Base-by-base conservation (phyloP, 2,113 vertebrate genomes). In the Stegostoma tigrinum region DNA sequence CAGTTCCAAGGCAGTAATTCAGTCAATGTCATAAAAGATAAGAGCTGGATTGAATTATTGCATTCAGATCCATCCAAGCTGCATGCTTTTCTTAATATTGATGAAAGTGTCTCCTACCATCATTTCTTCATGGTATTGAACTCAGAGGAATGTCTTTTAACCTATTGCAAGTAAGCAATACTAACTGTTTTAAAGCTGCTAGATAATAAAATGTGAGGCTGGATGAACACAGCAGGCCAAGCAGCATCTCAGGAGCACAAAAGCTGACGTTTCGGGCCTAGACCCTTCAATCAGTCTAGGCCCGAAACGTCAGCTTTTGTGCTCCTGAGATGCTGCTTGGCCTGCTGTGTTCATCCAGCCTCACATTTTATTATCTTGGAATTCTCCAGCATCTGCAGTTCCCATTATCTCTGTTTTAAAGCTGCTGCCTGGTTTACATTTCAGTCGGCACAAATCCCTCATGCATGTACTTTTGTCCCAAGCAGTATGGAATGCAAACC, bases 1-100 rank as follows among this genome's bases (percentile, higher is more conserved):
- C 55, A 93, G 61, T 93, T 93, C 61, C 19, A 45, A 64, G n/a
- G 6, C 61, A 93, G 89, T 66, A 93, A 93, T 93, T 66, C 89
- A 93, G 89, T 66, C 89, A 66, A 34, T 66, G 89, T 38, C 61
- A 66, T 91, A 93, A 91, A 42, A 34, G 34, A 67, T 38, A 17
- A 38, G 19, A 66, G 61, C 24, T 24, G 66, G 89, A 93, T 66
- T n/a, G 61, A 93, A 93, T 93, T 93, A 19, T 19, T 38, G 89
- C 15, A 23, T 67, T 66, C 1, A 91, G 38, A 6, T 38, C 61
- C 38, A n/a, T 6, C 85, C 42, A 23, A 87, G 45, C 38, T 24
- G 19, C 21, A 30, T 91, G 30, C 23, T 93, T 64, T 66, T 90
- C 52, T 24, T n/a, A 61, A 61, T 61, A 12, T 52, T 52, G 27